Base-by-base conservation (phyloP, 2,888 invertebrate species). In the Athalia rosae region DNA sequence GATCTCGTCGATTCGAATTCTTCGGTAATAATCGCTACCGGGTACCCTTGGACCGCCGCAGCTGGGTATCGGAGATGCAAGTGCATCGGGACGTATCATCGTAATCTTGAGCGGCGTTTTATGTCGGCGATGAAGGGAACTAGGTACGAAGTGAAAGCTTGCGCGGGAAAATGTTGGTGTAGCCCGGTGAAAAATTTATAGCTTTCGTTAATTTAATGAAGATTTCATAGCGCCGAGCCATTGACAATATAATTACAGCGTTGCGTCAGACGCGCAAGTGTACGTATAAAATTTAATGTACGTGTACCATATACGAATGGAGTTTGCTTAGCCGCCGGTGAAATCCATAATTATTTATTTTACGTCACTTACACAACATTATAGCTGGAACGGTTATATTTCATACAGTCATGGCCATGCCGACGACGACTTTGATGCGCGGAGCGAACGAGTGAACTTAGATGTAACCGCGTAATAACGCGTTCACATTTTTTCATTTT, bases 191-290 rank as follows among this genome's bases (percentile, higher is more conserved):
- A 69, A 71, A 71, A 71, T 56, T 8, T 71, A 71, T 71, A 67
- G 11, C 58, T 58, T 58, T 71, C n/a, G 43, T 58, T 71, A 71
- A 71, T 58, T 43, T 58, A 13, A 58, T 43, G 45, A 71, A 71
- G 11, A 71, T 71, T 58, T 71, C 71, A 71, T 56, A 11, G 41
- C 6, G 11, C 41, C 7, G 43, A 43, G 43, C 45, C 50, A 71
- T 71, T 71, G 71, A 71, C 71, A 71, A 58, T 71, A 71, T 71
- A 71, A 71, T 71, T 56, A 71, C 45, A 71, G 11, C 53, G 53
- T 53, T 53, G 53, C 53, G 53, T 53, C 53, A 53, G 53, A 53
- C 53, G 53, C 53, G n/a, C 53, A 53, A 4, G n/a, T 53, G n/a
- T 53, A 50, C 50, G 11, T 50, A 50, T 50, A 50, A 9, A 9